Evolutionary conservation across 2,797 vertebrate genomes (phyloP), one percentile per base, ranked within the genome.

Genomic region (Carapus acus): DNA sequence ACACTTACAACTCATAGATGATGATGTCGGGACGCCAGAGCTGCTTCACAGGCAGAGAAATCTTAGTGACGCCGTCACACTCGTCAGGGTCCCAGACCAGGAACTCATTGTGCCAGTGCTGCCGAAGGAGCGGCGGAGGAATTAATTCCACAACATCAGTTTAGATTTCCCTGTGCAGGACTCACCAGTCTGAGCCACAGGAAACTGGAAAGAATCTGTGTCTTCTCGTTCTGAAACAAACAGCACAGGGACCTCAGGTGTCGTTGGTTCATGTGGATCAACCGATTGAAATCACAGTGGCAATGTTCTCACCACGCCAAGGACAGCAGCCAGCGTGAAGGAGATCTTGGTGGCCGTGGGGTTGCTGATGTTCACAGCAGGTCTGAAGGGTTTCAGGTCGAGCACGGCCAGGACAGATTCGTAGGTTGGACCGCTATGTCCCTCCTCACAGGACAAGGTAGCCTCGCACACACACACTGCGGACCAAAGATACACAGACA

Each of bases 311-410:
- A 91, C 88, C 87, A 90, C 88, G 15, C 89, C 86, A 14, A 91
- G 76, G 13, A 90, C 83, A 2, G 90, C 90, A 2, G 91, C 91
- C 13, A 91, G 83, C 1, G 89, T 91, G 81, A 91, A 91, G 55
- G 90, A 92, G 67, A 90, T 88, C 78, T 89, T 91, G 61, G 88
- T 38, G 7, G 80, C 77, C 41, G 88, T 90, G 14, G 88, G 89
- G 33, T 81, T 85, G 54, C 86, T 91, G 53, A 88, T 77, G 65
- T 89, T 91, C 17, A 84, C 64, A 0, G 80, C 83, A 2, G 87
- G 89, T 19, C 83, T 82, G 69, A 92, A 89, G 15, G 85, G 2
- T 33, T 90, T 82, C 1, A 78, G 74, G 64, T 89, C 80, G 52
- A 91, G 88, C 21, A 89, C 83, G 2, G 62, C 59, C 65, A 86